A percentile compares a stretch with the other conserved stretches of the same genome.
Evolutionary conservation across 1,140 invertebrate genomes (phyloP).

Genomic region (Anastrepha obliqua): DNA sequence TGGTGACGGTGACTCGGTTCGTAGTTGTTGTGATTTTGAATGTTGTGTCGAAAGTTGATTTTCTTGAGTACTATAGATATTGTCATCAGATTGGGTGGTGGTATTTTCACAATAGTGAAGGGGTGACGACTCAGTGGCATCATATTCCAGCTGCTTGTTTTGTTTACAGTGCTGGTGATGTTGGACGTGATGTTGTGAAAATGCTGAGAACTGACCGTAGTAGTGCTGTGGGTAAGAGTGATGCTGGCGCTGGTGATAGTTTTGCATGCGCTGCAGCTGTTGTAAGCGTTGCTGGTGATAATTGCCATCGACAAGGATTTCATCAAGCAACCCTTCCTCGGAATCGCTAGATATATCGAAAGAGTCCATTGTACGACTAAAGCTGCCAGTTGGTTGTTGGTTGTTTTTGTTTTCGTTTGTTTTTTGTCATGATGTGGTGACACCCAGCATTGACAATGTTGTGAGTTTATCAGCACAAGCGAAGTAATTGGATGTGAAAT

Average conservation of each 20-base stretch:
- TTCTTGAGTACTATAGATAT: slow-evolving; percentile 59
- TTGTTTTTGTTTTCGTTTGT: background rate
- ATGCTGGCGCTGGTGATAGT: slow-evolving; percentile 64
- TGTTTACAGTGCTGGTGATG: slow-evolving; percentile 57
- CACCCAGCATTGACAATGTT: background rate
- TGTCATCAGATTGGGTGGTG: slow-evolving; percentile 67
- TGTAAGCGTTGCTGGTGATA: slow-evolving; percentile 62
- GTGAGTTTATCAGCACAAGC: background rate
- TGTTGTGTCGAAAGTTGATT: slow-evolving; percentile 51
- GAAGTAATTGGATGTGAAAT: background rate
- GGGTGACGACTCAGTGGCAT: slow-evolving; percentile 67
- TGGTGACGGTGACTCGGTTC: slow-evolving; percentile 19
- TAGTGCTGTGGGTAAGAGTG: slow-evolving; percentile 55
- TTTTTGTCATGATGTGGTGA: background rate
- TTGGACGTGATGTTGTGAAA: slow-evolving; percentile 56
- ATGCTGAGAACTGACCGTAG: slow-evolving; percentile 7
- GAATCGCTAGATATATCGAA: slow-evolving; percentile 74
- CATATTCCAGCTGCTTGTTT: slow-evolving; percentile 59
- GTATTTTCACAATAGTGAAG: slow-evolving; percentile 71
- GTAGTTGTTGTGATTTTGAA: slow-evolving; percentile 55
- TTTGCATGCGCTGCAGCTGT: slow-evolving; percentile 64
- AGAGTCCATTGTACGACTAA: slow-evolving; percentile 74
- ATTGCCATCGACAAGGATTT: slow-evolving; percentile 69
- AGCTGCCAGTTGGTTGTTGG: slow-evolving; percentile 59
- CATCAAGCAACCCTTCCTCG: slow-evolving; percentile 72